Base-by-base conservation (phyloP, 92 coral and sea anemone species). In the Paramuricea clavata region DNA sequence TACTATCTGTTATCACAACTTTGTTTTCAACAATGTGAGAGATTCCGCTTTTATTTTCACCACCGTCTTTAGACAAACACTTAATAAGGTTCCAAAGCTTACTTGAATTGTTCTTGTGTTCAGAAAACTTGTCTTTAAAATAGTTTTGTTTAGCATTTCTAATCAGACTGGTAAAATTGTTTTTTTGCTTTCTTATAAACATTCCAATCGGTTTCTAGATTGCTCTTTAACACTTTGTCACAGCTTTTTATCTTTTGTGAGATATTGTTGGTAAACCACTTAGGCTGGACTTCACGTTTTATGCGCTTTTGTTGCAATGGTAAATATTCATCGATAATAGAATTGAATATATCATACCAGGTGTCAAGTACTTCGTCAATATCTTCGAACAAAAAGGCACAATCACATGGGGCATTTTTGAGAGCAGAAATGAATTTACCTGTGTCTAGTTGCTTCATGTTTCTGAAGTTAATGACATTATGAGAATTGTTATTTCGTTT, bases 71-170 rank as follows among this genome's bases (percentile, higher is more conserved):
- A 39, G 44, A 39, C 87, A 88, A 39, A 61, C 93, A 69, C 79
- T 86, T 86, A n/a, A 90, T 90, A 1, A 86, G 87, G 59, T 88
- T 88, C 87, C 94, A 91, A 12, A 91, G 87, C 85, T 91, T 91
- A 35, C 91, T 91, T 32, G 77, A 44, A 41, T 87, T 78, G 33
- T 87, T 61, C 76, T 82, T 87, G 49, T 85, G 86, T 72, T 78
- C 87, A 60, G 49, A 17, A 21, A 77, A 22, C 78, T 88, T 61
- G 44, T 39, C 44, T 39, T 39, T 39, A 10, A 39, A 39, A 10
- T 39, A 39, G 44, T 39, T 39, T 39, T 39, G 69, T 44, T 91
- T 91, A 47, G 86, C 80, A 23, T 49, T 44, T 77, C 88, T 91
- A 39, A 91, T 83, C 41, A 87, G 50, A 47, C 64, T 67, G 25